Percentiles rank a stretch among this genome's conserved stretches.
Conservation (phyloP, 2,888 invertebrate species). For the Melanophora roralis region DNA sequence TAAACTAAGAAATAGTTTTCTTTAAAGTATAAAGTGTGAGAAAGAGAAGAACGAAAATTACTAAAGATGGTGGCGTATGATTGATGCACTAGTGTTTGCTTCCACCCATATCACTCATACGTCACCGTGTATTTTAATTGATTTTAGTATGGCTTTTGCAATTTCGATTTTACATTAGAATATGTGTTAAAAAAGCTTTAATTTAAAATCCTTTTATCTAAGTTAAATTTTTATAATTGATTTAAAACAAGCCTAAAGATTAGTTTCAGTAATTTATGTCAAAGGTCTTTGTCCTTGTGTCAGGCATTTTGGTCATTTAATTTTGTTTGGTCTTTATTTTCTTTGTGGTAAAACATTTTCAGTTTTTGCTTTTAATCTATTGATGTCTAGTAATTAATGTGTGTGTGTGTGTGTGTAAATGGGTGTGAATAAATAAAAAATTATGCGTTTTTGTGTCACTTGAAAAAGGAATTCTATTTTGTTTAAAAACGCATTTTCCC, state of each 20-base stretch:
- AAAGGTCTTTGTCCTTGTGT: slow-evolving; percentile 22
- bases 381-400: neutral
- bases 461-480: slow-evolving; percentile 47
- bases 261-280: slow-evolving; percentile 15
- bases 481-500: slow-evolving; percentile 43
- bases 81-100: neutral
- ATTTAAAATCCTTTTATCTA: too few species aligned
- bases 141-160: too few species aligned
- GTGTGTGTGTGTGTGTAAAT: slow-evolving; percentile 8
- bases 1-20: neutral
- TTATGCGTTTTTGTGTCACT: slow-evolving; percentile 58
- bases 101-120: slow-evolving; percentile 43
- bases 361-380: neutral
- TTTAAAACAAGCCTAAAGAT: neutral
- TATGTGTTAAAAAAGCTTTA: too few species aligned
- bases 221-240: neutral
- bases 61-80: slow-evolving; percentile 31
- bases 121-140: neutral
- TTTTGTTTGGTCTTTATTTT: too few species aligned
- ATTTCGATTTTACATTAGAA: too few species aligned
- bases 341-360: neutral
- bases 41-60: neutral
- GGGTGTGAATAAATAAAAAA: slow-evolving; percentile 53
- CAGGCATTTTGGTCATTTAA: too few species aligned
- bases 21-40: neutral